Conservation (phyloP, 2,888 invertebrate genomes). For the Bugulina stolonifera region DNA sequence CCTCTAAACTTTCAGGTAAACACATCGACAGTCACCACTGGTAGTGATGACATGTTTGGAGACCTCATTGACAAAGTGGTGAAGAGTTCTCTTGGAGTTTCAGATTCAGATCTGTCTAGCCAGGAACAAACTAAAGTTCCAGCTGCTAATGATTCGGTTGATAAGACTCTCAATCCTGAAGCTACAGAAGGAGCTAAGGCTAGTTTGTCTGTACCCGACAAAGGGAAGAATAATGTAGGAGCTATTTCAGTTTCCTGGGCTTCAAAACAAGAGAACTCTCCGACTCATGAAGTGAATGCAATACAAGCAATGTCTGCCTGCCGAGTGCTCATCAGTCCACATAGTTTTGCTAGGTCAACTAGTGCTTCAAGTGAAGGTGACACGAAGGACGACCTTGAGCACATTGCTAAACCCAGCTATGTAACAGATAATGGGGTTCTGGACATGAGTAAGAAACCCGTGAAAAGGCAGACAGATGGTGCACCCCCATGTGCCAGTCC, state of each 20-base stretch:
- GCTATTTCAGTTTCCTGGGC: conserved; percentile 12
- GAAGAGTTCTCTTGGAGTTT: conserved; percentile 34
- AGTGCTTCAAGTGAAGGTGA: no score
- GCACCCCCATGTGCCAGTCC: not conserved
- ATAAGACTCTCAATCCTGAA: not conserved
- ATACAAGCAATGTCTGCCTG: conserved; percentile 24
- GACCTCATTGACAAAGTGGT: conserved; percentile 39
- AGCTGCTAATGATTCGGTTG: not conserved
- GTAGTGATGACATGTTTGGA: not conserved
- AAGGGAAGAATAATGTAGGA: not conserved
- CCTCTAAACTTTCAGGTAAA: not conserved
- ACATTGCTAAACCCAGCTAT: not conserved
- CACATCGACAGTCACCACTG: not conserved
- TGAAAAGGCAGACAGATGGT: not conserved
- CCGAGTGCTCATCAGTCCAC: not conserved
- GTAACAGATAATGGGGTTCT: not conserved
- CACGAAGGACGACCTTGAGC: no score
- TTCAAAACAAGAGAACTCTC: not conserved
- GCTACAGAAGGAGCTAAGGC: not conserved
- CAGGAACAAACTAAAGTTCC: not conserved
- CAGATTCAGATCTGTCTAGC: not conserved
- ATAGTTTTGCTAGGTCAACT: conserved; percentile 3
- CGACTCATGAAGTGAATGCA: not conserved
- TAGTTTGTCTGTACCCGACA: not conserved
- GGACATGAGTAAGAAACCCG: conserved; percentile 20